Evolutionary conservation across 1,140 invertebrate species (phyloP).

Genomic region (Drosophila ficusphila): DNA sequence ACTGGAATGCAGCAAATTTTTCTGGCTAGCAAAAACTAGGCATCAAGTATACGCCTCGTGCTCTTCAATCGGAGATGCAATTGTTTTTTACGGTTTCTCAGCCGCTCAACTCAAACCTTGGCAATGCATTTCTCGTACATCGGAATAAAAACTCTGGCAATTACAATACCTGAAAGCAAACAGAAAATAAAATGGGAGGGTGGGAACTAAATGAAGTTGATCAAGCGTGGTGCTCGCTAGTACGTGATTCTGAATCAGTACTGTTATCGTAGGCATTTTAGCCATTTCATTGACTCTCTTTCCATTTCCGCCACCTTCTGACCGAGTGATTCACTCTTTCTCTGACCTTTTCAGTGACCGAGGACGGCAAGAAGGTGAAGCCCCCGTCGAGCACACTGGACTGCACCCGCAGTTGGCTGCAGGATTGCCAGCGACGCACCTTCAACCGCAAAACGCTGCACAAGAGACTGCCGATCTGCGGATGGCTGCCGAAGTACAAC

Average conservation of each 20-base stretch:
- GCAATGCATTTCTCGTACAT: slow-evolving; percentile 55
- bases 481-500: slow-evolving; percentile 91
- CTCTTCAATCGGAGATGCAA: slow-evolving; percentile 12
- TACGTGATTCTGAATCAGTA: slow-evolving; percentile 53
- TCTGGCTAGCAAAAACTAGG: slow-evolving; percentile 13
- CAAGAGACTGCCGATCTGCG: slow-evolving; percentile 89
- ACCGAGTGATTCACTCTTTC: neutral
- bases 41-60: slow-evolving; percentile 20
- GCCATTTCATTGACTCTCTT: slow-evolving; percentile 1
- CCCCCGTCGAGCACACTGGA: slow-evolving; percentile 31
- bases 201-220: slow-evolving; percentile 7
- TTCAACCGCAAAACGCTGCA: slow-evolving; percentile 88
- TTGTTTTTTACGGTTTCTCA: slow-evolving; percentile 58
- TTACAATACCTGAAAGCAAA: slow-evolving; percentile 30
- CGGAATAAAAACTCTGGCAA: slow-evolving; percentile 26
- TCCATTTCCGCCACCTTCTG: slow-evolving; percentile 1
- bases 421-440: slow-evolving; percentile 39
- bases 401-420: slow-evolving; percentile 46
- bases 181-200: slow-evolving; percentile 6
- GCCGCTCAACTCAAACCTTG: slow-evolving; percentile 38
- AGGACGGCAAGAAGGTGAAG: slow-evolving; percentile 71
- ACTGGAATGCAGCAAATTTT: slow-evolving; percentile 18
- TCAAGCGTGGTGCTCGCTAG: slow-evolving; percentile 17
- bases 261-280: slow-evolving; percentile 4
- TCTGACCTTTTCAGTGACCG: slow-evolving; percentile 49